Evolutionary conservation across 2,113 vertebrate genomes (phyloP).

Genomic region (Daboia siamensis): DNA sequence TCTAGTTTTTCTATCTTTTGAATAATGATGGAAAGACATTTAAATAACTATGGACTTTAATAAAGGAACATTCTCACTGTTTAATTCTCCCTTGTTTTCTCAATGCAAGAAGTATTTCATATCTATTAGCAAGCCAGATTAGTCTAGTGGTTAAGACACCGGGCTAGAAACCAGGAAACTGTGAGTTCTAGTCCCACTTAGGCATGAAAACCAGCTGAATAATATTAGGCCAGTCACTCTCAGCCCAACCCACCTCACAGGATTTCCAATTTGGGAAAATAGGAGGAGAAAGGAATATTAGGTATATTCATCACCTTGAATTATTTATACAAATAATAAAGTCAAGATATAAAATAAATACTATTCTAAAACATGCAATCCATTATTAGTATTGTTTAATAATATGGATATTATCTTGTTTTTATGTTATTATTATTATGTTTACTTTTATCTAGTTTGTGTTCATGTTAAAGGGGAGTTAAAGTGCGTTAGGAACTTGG

Average conservation of each 20-base stretch:
- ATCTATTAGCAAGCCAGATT: constrained; percentile 24
- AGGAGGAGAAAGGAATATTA: not conserved
- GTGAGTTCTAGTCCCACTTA: not conserved
- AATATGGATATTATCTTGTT: no score
- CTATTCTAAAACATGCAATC: constrained; percentile 40
- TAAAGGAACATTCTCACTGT: constrained; percentile 33
- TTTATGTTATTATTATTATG: no score
- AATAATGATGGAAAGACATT: constrained; percentile 39
- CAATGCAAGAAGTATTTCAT: constrained; percentile 18
- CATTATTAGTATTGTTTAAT: not conserved
- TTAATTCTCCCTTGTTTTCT: constrained; percentile 31
- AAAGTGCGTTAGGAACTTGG: no score
- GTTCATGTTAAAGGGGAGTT: no score
- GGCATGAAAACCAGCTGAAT: not conserved
- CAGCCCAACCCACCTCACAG: not conserved
- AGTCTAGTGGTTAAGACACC: not conserved
- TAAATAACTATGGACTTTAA: constrained; percentile 34
- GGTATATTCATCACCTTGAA: not conserved
- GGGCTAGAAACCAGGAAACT: not conserved
- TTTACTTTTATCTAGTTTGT: no score
- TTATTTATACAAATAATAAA: not conserved
- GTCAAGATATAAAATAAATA: constrained; percentile 3
- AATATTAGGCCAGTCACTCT: not conserved
- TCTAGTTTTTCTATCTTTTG: constrained; percentile 35
- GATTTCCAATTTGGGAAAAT: not conserved